These are phyloP conservation scores for Micoletzkya japonica DNA, from an alignment of 2,888 invertebrate genomes.

Conservation along the genomic window DNA sequence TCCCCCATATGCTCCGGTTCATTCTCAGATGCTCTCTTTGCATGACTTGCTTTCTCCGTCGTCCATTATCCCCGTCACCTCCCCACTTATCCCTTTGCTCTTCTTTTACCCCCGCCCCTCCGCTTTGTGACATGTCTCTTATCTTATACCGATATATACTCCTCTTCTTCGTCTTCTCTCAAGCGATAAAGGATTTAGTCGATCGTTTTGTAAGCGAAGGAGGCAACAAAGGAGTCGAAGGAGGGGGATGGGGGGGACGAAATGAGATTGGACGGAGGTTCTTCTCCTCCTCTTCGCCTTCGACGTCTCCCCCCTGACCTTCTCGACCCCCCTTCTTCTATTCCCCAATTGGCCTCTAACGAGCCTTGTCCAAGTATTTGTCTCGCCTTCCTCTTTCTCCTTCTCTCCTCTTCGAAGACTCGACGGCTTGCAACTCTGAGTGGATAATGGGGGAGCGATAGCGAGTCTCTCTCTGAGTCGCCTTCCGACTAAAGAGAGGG, in stretches of 20 bases:
- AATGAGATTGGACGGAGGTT: background rate
- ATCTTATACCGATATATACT: too few relatives aligned
- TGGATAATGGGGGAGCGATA: too few relatives aligned
- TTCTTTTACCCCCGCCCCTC: background rate
- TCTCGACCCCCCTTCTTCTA: background rate
- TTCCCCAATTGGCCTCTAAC: background rate
- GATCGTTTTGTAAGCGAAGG: background rate
- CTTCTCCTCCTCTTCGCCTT: background rate
- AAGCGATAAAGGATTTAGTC: background rate
- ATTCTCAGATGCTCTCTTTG: background rate
- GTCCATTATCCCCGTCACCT: background rate
- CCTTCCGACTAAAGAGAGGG: too few relatives aligned
- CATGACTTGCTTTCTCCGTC: background rate
- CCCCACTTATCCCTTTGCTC: background rate
- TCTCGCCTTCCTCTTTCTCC: background rate
- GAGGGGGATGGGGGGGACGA: background rate
- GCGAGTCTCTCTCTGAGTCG: too few relatives aligned
- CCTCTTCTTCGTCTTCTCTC: background rate
- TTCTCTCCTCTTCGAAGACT: slow-evolving; percentile 1
- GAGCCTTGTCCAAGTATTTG: background rate
- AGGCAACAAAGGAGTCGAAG: background rate
- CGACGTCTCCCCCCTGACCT: background rate
- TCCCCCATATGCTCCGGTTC: background rate
- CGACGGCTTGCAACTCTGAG: too few relatives aligned
- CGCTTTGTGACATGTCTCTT: background rate